A percentile compares a stretch with the other conserved stretches of the same genome.
Evolutionary conservation across 2,888 invertebrate species (phyloP).

Genomic region (Xylota sylvarum): DNA sequence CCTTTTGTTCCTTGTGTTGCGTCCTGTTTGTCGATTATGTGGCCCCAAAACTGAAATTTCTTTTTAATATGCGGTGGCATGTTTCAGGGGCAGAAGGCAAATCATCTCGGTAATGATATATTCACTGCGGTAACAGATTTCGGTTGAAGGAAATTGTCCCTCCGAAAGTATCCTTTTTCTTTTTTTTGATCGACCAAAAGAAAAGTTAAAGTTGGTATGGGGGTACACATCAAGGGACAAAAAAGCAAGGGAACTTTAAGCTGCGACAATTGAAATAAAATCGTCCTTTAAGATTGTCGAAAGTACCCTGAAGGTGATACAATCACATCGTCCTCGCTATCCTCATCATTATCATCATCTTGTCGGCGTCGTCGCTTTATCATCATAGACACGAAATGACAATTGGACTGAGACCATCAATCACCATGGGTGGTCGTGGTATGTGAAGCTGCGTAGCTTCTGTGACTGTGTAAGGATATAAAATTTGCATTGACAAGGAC

Average conservation of each 20-base stretch:
- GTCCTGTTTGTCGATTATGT: constrained; percentile 15
- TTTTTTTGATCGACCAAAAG: too few species aligned
- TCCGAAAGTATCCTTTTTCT: not conserved
- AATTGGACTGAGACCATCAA: constrained; percentile 6
- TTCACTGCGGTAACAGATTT: constrained; percentile 38
- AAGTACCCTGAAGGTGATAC: not conserved
- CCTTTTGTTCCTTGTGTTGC: too few species aligned
- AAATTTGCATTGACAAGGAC: constrained; percentile 13
- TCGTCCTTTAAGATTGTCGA: not conserved
- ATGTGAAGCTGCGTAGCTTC: not conserved
- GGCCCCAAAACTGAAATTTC: constrained; percentile 33
- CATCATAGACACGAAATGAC: constrained; percentile 8
- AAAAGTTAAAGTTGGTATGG: not conserved
- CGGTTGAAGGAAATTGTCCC: constrained; percentile 4
- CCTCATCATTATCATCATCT: not conserved
- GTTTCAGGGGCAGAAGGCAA: not conserved
- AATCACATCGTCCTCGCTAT: not conserved
- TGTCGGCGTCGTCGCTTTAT: not conserved
- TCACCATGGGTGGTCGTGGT: constrained; percentile 4
- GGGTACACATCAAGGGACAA: too few species aligned
- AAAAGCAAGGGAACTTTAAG: constrained; percentile 7
- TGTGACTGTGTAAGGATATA: not conserved
- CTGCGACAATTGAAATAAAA: constrained; percentile 9
- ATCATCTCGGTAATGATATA: constrained; percentile 1
- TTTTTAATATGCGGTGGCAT: constrained; percentile 50